Conservation (phyloP, 2,113 vertebrate genomes). For the Apeltes quadracus region DNA sequence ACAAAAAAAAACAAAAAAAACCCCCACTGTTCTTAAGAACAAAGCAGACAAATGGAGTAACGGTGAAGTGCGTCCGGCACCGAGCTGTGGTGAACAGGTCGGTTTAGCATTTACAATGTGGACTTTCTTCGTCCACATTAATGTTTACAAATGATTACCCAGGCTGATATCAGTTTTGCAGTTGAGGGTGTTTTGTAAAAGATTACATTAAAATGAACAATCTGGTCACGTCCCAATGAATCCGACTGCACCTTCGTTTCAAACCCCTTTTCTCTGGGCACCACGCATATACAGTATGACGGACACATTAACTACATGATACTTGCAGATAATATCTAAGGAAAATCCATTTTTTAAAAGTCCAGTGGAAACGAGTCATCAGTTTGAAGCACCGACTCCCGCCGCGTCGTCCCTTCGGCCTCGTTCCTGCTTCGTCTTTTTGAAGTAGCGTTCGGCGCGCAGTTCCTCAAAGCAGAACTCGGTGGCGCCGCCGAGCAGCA, state of each 20-base stretch:
- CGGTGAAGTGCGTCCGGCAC: background rate
- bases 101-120: slow-evolving; percentile 4
- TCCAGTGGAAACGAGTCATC: background rate
- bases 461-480: slow-evolving; percentile 98
- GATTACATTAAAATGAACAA: background rate
- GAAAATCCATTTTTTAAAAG: background rate
- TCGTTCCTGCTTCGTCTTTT: slow-evolving; percentile 80
- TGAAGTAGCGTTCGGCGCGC: slow-evolving; percentile 87
- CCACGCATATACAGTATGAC: slow-evolving; percentile 33
- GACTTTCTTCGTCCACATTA: background rate
- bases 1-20: background rate
- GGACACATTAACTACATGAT: slow-evolving; percentile 24
- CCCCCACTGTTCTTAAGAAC: slow-evolving; percentile 29
- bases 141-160: background rate
- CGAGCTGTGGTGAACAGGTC: background rate
- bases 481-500: slow-evolving; percentile 88
- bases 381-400: slow-evolving; percentile 21
- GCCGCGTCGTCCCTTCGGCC: background rate
- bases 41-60: background rate
- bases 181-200: background rate
- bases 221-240: background rate
- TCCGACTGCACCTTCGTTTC: slow-evolving; percentile 8
- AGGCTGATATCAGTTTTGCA: background rate
- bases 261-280: background rate
- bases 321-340: background rate